Evolutionary conservation across 2,797 vertebrate genomes (phyloP), one percentile per base, ranked within the genome.

Genomic region (Chelidonichthys spinosus): DNA sequence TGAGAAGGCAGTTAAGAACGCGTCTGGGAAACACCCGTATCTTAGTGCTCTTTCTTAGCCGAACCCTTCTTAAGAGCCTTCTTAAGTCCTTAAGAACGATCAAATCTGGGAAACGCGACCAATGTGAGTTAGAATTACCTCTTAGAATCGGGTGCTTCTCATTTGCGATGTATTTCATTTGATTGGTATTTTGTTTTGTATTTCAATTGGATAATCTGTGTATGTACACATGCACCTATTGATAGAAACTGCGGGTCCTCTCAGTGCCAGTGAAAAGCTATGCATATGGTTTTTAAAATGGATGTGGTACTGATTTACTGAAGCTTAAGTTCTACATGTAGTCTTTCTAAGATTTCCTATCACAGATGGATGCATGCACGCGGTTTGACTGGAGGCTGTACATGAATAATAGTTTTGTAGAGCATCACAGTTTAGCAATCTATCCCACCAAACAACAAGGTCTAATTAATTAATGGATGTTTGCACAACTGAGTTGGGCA

Each of bases 381-480:
- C 11, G 5, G 36, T 76, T 78, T 64, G n/a, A 39, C 60, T 71
- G 15, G 56, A 52, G 74, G 67, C 39, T 65, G 52, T 37, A 56
- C 65, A 69, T 69, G 49, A 69, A 65, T 46, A 25, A 13, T 58
- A 54, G 68, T 74, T 87, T 77, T 81, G 76, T 68, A 52, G 37
- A 78, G 69, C 74, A 65, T 85, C 46, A 15, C 50, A 64, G 33
- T 83, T 85, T 78, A 87, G 52, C 77, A 73, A 80, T 69, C 79
- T 52, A 32, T 74, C 64, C 80, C 68, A 50, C 46, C 59, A 75
- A 76, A 82, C 71, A 82, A 65, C 82, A 82, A 79, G 71, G 80
- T 71, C 82, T 86, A 72, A 87, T 91, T 74, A 81, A 86, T 87
- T 79, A 81, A 88, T 84, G 72, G 69, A 17, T 84, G 76, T 78